A percentile compares a stretch with the other conserved stretches of the same genome.
Evolutionary conservation across 2,888 invertebrate genomes (phyloP).

Genomic region (Amiota minor): DNA sequence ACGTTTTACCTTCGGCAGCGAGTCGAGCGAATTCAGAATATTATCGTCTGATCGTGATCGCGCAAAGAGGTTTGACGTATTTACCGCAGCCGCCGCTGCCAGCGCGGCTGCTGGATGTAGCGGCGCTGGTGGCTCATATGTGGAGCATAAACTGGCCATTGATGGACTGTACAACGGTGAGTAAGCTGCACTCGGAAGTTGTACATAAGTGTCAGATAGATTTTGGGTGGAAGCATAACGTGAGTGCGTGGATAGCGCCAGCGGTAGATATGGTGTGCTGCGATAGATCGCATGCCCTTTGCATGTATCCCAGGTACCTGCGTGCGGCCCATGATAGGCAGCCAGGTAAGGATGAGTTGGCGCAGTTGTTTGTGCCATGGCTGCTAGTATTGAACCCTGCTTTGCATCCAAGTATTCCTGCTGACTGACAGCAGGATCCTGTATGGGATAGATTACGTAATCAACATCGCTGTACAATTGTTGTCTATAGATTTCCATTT

Average conservation of each 20-base stretch:
- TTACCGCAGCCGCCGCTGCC: slow-evolving; percentile 56
- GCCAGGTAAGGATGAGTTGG: slow-evolving; percentile 76
- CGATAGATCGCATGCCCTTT: slow-evolving; percentile 85
- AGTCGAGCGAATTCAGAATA: slow-evolving; percentile 81
- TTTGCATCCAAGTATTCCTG: slow-evolving; percentile 94
- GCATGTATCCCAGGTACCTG: slow-evolving; percentile 72
- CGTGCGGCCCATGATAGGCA: slow-evolving; percentile 64
- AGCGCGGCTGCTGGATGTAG: slow-evolving; percentile 75
- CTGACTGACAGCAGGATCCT: slow-evolving; percentile 90
- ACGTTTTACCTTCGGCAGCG: slow-evolving; percentile 75
- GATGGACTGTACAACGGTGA: slow-evolving; percentile 80
- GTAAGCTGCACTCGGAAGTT: slow-evolving; percentile 76
- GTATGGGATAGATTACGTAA: slow-evolving; percentile 91
- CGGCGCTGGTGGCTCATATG: slow-evolving; percentile 80
- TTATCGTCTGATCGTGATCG: slow-evolving; percentile 88
- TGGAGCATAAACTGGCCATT: slow-evolving; percentile 79
- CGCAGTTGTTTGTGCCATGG: slow-evolving; percentile 78
- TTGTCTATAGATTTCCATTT: slow-evolving; percentile 90
- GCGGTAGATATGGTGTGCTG: slow-evolving; percentile 85
- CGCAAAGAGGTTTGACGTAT: slow-evolving; percentile 76
- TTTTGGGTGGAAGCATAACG: slow-evolving; percentile 88
- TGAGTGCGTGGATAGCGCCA: slow-evolving; percentile 79
- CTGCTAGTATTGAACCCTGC: slow-evolving; percentile 78
- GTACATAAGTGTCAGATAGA: slow-evolving; percentile 83
- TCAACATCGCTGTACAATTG: slow-evolving; percentile 93